Evolutionary conservation across 2,797 vertebrate genomes (phyloP).

Genomic region (Sphenopsis melanotis): DNA sequence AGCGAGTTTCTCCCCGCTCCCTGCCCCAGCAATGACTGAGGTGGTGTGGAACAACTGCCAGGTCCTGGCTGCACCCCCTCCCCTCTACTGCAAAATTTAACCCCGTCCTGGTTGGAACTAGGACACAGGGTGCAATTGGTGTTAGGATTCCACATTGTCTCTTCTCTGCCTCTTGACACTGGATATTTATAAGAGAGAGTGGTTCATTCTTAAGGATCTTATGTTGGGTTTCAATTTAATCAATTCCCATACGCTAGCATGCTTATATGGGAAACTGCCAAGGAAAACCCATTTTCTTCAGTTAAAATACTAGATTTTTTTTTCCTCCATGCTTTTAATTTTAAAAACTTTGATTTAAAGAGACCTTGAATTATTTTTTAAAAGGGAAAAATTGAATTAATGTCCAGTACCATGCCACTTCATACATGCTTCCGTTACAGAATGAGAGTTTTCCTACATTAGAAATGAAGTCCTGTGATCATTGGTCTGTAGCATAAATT

Average conservation of each 20-base stretch:
- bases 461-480: not conserved
- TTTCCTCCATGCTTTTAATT: not conserved
- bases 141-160: not conserved
- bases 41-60: not conserved
- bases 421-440: not conserved
- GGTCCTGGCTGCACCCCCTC: not conserved
- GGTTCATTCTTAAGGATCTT: not conserved
- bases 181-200: not conserved
- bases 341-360: not conserved
- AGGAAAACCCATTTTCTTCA: not conserved
- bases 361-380: not conserved
- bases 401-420: not conserved
- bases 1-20: not conserved
- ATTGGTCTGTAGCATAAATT: not conserved
- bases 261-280: not conserved
- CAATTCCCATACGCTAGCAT: not conserved
- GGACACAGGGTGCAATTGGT: not conserved
- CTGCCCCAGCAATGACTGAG: not conserved
- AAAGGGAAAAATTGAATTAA: not conserved
- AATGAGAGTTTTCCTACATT: not conserved
- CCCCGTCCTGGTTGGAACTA: not conserved
- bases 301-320: not conserved
- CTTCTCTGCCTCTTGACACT: not conserved
- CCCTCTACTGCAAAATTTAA: not conserved
- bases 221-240: not conserved